A percentile compares a stretch with the other conserved stretches of the same genome.
phyloP scores from a whole-genome alignment of 2,888 invertebrate species.

The Megalurothrips usitatus region DNA sequence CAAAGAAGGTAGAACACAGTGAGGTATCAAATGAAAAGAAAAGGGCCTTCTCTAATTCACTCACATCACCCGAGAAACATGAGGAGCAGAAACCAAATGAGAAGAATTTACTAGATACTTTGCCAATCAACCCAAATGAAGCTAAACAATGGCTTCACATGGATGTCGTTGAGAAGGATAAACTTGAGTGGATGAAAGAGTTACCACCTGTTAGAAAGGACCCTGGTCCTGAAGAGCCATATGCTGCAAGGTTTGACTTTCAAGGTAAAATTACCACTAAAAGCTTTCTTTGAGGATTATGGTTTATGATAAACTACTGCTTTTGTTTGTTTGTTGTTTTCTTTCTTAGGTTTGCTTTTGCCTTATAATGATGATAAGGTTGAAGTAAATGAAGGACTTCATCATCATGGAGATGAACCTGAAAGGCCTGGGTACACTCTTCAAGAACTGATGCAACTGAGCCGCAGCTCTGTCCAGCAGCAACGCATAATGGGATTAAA shows the following conservation, averaged over 20 bases:
- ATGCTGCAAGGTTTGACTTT: conserved; percentile 80
- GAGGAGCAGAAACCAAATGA: not conserved
- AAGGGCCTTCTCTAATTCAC: not conserved
- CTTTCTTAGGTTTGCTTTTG: conserved; percentile 56
- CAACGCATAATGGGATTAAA: conserved; percentile 78
- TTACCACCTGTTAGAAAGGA: conserved; percentile 49
- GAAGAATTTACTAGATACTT: conserved; percentile 33
- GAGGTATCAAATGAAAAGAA: not conserved
- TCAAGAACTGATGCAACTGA: conserved; percentile 78
- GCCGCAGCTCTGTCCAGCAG: conserved; percentile 65
- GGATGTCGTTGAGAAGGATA: conserved; percentile 78
- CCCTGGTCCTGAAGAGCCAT: conserved; percentile 54
- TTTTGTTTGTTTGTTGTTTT: conserved; percentile 9
- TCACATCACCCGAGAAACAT: not conserved
- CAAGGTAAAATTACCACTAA: conserved; percentile 50
- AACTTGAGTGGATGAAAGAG: conserved; percentile 83
- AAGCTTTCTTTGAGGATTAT: not conserved
- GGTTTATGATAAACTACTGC: not conserved
- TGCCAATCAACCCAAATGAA: conserved; percentile 48
- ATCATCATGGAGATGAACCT: conserved; percentile 91
- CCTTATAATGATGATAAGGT: conserved; percentile 64
- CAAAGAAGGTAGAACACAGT: too few species aligned
- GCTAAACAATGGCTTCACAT: conserved; percentile 77
- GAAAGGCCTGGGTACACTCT: conserved; percentile 86
- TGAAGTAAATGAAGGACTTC: conserved; percentile 61